Evolutionary conservation across 2,113 vertebrate genomes (phyloP).

Genomic region (Chaenocephalus aceratus): DNA sequence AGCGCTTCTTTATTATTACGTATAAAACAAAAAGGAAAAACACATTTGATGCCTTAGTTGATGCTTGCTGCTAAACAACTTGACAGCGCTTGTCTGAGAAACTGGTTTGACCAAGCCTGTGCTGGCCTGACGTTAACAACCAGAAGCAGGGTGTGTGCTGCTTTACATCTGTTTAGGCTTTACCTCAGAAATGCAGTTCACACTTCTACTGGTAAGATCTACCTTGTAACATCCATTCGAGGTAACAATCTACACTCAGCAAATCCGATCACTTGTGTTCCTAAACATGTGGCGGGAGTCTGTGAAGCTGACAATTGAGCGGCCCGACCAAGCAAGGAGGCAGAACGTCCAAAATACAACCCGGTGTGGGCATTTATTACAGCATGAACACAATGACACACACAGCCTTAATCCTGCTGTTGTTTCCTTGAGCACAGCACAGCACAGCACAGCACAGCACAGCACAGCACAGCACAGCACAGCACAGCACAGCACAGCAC

Average conservation of each 20-base stretch:
- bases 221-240: too few relatives aligned
- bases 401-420: too few relatives aligned
- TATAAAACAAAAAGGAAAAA: neutral
- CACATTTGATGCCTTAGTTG: neutral
- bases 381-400: too few relatives aligned
- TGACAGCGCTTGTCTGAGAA: conserved; percentile 31
- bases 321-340: too few relatives aligned
- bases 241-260: too few relatives aligned
- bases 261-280: neutral
- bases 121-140: neutral
- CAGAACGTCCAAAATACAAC: too few relatives aligned
- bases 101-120: conserved; percentile 43
- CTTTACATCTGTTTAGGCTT: conserved; percentile 19
- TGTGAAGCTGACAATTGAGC: too few relatives aligned
- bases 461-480: too few relatives aligned
- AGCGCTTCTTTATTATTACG: neutral
- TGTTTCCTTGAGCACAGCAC: too few relatives aligned
- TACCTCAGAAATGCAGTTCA: neutral
- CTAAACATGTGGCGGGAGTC: neutral
- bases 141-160: conserved; percentile 38
- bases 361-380: too few relatives aligned
- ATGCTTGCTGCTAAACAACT: conserved; percentile 15
- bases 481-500: too few relatives aligned
- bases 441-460: too few relatives aligned
- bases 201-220: neutral